These are phyloP conservation scores for Malurus elegans DNA, from an alignment of 2,113 vertebrate genomes.

Conservation along the genomic window DNA sequence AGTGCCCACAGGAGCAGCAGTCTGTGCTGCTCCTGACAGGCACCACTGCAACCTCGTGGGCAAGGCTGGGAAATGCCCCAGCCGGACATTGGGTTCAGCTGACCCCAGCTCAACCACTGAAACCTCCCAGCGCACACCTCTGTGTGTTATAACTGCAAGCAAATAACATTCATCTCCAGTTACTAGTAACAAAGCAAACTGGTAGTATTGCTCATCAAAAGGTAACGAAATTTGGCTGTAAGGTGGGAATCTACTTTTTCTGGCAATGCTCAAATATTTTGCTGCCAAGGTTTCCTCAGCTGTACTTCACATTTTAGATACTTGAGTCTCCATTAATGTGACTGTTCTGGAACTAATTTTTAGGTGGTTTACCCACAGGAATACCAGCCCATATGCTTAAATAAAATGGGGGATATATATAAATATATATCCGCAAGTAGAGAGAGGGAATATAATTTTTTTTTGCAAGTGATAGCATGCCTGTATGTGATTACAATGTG, in stretches of 20 bases:
- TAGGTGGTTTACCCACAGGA: constrained; percentile 50
- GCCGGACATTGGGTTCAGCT: fast-evolving
- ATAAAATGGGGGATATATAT: neutral
- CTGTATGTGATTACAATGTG: neutral
- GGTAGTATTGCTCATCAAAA: neutral
- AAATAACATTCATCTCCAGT: neutral
- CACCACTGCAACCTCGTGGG: fast-evolving
- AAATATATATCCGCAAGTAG: fast-evolving
- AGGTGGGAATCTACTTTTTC: neutral
- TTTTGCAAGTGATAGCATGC: neutral
- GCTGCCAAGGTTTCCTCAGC: constrained; percentile 39
- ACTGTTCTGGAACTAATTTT: constrained; percentile 56
- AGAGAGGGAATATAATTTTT: neutral
- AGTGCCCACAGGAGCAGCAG: neutral
- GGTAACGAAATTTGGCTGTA: neutral
- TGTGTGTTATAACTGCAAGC: neutral
- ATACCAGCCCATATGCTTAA: constrained; percentile 47
- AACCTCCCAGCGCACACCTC: neutral
- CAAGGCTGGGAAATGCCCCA: neutral
- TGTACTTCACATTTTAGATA: neutral
- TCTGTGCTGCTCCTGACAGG: fast-evolving
- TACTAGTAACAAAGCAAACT: neutral
- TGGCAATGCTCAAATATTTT: neutral
- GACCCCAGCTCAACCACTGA: neutral
- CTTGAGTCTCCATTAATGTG: constrained; percentile 19